Conservation (phyloP, 2,888 invertebrate genomes). For the Nomada goodeniana region DNA sequence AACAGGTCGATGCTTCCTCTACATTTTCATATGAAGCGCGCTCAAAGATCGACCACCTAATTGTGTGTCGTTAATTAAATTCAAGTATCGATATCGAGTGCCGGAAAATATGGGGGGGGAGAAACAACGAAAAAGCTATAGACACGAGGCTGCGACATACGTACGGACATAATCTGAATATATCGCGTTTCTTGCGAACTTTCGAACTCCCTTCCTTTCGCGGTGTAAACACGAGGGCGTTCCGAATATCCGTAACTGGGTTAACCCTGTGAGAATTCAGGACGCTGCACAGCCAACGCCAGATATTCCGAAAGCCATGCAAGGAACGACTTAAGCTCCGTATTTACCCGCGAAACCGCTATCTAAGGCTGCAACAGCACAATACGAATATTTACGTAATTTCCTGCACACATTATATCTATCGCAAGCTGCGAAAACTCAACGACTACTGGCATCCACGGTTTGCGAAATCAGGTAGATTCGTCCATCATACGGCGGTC, state of each 20-base stretch:
- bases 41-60: slow-evolving; percentile 38
- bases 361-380: slow-evolving; percentile 16
- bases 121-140: background rate
- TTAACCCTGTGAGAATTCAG: slow-evolving; percentile 59
- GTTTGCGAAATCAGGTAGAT: slow-evolving; percentile 22
- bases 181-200: slow-evolving; percentile 18
- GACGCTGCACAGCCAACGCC: slow-evolving; percentile 40
- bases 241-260: slow-evolving; percentile 66
- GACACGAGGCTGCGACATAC: background rate
- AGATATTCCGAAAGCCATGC: slow-evolving; percentile 38
- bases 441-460: slow-evolving; percentile 13
- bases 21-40: slow-evolving; percentile 2
- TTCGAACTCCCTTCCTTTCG: slow-evolving; percentile 48
- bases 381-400: slow-evolving; percentile 39
- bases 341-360: slow-evolving; percentile 37
- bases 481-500: slow-evolving; percentile 4
- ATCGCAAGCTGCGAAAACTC: slow-evolving; percentile 6
- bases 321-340: slow-evolving; percentile 30
- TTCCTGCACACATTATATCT: slow-evolving; percentile 6
- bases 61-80: slow-evolving; percentile 49
- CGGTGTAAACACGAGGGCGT: slow-evolving; percentile 68
- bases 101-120: background rate
- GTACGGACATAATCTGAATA: background rate
- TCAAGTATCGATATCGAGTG: slow-evolving; percentile 24
- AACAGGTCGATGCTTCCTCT: slow-evolving; percentile 6